These are phyloP conservation scores for Romanogobio albipinnatus DNA, from an alignment of 2,113 vertebrate species.

Conservation along the genomic window DNA sequence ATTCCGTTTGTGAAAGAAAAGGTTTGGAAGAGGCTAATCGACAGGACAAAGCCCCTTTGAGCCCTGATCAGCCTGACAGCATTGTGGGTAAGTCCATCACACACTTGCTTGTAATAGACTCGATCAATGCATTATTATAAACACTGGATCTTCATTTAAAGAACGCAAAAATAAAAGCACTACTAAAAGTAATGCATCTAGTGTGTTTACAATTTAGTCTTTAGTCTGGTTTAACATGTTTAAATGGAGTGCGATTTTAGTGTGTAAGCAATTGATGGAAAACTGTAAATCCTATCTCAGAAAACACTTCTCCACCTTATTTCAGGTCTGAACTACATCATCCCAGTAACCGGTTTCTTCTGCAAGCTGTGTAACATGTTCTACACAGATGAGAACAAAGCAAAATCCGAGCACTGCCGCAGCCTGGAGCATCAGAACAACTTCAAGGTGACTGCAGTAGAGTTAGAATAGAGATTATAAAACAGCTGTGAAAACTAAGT, in stretches of 20 bases:
- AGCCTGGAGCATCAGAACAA: conserved; percentile 88
- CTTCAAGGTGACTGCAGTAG: conserved; percentile 78
- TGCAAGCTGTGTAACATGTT: conserved; percentile 89
- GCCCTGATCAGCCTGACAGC: conserved; percentile 81
- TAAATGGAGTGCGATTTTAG: background rate
- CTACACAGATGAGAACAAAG: conserved; percentile 88
- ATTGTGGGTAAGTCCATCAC: conserved; percentile 79
- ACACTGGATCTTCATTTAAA: background rate
- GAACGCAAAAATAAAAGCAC: background rate
- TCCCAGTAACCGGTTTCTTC: conserved; percentile 85
- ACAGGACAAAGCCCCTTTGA: conserved; percentile 62
- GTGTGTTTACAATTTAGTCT: background rate
- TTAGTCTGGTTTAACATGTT: background rate
- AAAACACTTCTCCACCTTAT: conserved; percentile 44
- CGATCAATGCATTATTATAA: background rate
- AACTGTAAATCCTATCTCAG: no score
- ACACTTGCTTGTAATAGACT: background rate
- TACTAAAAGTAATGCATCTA: background rate
- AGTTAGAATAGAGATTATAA: background rate
- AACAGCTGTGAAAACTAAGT: no score
- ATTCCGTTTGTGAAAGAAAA: conserved; percentile 36
- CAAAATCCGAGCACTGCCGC: conserved; percentile 88
- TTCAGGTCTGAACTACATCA: conserved; percentile 85
- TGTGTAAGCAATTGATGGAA: background rate
- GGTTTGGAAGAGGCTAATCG: conserved; percentile 40